Conservation (phyloP, 1,140 invertebrate species). For the Latrodectus geometricus region DNA sequence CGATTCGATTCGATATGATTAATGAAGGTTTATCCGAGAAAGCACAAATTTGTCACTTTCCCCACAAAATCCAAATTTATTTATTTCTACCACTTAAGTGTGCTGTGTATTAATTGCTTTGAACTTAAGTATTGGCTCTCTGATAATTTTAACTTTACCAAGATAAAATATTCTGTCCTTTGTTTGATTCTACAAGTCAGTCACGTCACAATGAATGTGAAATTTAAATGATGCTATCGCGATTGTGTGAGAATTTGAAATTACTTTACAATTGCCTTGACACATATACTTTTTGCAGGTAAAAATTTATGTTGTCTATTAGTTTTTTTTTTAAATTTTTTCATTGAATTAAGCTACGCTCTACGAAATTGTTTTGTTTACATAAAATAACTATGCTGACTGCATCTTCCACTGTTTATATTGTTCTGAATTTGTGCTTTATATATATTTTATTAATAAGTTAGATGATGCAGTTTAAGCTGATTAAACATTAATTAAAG, state of each 20-base stretch:
- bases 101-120: not conserved
- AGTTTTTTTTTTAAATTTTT: too few species aligned
- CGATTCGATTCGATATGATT: not conserved
- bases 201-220: constrained; percentile 42
- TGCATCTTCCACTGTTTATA: too few species aligned
- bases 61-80: not conserved
- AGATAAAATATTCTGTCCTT: constrained; percentile 1
- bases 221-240: constrained; percentile 53
- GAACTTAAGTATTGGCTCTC: not conserved
- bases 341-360: too few species aligned
- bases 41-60: not conserved
- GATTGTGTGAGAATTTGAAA: constrained; percentile 7
- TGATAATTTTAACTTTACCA: not conserved
- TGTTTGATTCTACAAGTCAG: not conserved
- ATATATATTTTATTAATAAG: too few species aligned
- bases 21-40: not conserved
- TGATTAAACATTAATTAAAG: too few species aligned
- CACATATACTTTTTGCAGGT: not conserved
- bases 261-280: not conserved
- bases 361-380: too few species aligned
- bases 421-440: too few species aligned
- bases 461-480: too few species aligned
- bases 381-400: too few species aligned
- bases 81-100: constrained; percentile 18
- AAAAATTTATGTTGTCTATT: not conserved